These are phyloP conservation scores for Opisthocomus hoazin DNA, from an alignment of 2,113 vertebrate species.

Conservation along the genomic window DNA sequence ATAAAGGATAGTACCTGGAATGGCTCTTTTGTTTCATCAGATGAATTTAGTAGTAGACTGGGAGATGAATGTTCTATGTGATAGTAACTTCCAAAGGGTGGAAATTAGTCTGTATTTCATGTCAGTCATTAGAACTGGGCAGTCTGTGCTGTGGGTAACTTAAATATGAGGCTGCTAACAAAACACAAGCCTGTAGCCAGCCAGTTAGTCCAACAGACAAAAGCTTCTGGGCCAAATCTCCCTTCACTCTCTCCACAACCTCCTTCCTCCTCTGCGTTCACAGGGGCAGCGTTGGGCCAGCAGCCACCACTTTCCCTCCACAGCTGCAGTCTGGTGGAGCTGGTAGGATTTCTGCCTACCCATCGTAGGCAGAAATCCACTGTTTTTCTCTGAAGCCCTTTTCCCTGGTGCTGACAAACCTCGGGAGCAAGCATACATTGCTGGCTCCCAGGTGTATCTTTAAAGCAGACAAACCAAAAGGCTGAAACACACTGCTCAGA, in stretches of 20 bases:
- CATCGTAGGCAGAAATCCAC: neutral
- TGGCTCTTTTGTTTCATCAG: neutral
- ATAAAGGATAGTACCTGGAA: neutral
- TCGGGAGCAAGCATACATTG: fast-evolving
- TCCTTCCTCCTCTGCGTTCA: neutral
- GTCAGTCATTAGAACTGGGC: neutral
- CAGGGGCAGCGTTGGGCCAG: neutral
- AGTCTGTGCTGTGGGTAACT: neutral
- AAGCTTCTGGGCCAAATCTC: neutral
- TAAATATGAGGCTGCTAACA: neutral
- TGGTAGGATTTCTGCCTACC: too few species aligned
- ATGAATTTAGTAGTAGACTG: neutral
- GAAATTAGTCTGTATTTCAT: neutral
- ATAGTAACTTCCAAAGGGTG: neutral
- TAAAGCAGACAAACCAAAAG: neutral
- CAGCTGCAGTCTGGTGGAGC: neutral
- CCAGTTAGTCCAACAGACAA: neutral
- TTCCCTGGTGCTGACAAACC: neutral
- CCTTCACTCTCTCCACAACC: neutral
- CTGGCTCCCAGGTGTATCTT: neutral
- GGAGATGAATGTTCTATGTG: neutral
- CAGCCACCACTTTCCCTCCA: neutral
- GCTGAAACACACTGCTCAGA: neutral
- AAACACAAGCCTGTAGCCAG: neutral
- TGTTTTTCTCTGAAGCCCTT: neutral